A percentile compares a stretch with the other conserved stretches of the same genome.
Evolutionary conservation across 2,797 vertebrate genomes (phyloP).

Genomic region (Leptoclinus maculatus): DNA sequence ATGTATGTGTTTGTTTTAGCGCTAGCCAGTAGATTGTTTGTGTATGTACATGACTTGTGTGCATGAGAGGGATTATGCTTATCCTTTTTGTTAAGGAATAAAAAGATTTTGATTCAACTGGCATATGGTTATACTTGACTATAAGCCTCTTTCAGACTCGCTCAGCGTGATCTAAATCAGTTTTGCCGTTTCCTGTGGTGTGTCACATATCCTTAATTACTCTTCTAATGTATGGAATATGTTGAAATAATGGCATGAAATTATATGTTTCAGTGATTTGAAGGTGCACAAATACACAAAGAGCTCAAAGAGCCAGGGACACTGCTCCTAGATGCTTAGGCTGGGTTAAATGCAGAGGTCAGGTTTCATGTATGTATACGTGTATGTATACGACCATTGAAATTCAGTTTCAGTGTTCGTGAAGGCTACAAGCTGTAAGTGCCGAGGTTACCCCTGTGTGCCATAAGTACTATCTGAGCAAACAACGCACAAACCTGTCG

Average conservation of each 20-base stretch:
- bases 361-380: background rate
- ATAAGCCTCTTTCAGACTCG: conserved; percentile 20
- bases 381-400: background rate
- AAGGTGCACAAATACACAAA: background rate
- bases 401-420: conserved; percentile 3
- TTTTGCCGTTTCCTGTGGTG: conserved; percentile 21
- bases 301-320: background rate
- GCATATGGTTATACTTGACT: conserved; percentile 11
- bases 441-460: conserved; percentile 33
- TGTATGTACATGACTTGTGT: background rate
- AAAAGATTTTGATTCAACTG: conserved; percentile 17
- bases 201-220: background rate
- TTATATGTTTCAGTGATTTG: background rate
- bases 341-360: background rate
- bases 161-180: conserved; percentile 2
- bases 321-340: background rate
- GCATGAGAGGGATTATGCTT: conserved; percentile 28
- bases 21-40: conserved; percentile 12
- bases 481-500: conserved; percentile 56
- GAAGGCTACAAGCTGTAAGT: conserved; percentile 35
- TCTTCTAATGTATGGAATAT: background rate
- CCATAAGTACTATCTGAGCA: conserved; percentile 32
- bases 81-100: conserved; percentile 33
- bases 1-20: conserved; percentile 32
- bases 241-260: background rate